Evolutionary conservation across 2,113 vertebrate species (phyloP).

Genomic region (Dasyprocta punctata): DNA sequence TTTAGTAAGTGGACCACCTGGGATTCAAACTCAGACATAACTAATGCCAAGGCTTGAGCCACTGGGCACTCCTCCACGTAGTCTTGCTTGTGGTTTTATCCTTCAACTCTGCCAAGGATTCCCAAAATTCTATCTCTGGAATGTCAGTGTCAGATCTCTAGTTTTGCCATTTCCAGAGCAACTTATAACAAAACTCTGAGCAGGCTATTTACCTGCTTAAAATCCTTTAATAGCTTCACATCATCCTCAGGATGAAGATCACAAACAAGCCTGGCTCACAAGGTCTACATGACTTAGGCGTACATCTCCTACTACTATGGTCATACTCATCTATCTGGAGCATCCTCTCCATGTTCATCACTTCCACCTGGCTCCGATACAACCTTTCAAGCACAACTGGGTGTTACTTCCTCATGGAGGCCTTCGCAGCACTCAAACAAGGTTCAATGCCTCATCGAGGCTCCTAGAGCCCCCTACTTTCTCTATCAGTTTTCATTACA

Average conservation of each 20-base stretch:
- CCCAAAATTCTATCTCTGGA: constrained; percentile 29
- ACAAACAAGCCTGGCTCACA: background rate
- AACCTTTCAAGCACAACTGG: background rate
- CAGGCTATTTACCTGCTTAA: constrained; percentile 21
- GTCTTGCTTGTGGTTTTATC: background rate
- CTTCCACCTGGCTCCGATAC: background rate
- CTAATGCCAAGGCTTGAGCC: background rate
- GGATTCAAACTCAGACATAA: constrained; percentile 38
- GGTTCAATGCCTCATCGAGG: background rate
- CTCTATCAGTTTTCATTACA: background rate
- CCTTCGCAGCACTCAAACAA: background rate
- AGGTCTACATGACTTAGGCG: background rate
- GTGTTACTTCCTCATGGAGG: background rate
- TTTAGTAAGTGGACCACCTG: background rate
- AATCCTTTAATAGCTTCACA: constrained; percentile 39
- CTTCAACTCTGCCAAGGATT: background rate
- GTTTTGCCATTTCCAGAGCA: background rate
- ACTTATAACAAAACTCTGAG: background rate
- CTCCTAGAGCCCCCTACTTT: background rate
- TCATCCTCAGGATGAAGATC: background rate
- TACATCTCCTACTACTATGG: background rate
- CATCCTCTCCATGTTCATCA: background rate
- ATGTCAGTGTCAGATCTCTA: constrained; percentile 16
- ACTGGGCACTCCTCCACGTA: background rate
- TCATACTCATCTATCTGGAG: background rate